These are phyloP conservation scores for Pollenia labialis DNA, from an alignment of 2,888 invertebrate species.

Conservation along the genomic window DNA sequence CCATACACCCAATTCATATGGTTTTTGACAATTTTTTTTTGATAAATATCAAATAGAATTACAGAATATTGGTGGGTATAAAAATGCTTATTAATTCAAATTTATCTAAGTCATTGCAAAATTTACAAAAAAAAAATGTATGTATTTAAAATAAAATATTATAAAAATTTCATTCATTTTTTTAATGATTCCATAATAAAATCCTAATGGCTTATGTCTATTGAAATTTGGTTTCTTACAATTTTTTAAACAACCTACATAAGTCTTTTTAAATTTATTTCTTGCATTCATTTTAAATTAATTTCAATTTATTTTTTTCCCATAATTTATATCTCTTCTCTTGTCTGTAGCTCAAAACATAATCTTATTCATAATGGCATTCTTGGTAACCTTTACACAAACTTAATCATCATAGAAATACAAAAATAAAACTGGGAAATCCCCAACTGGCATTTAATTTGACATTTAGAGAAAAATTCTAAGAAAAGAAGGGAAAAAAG, in stretches of 20 bases:
- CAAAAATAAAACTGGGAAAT: not conserved
- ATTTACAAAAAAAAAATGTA: no score
- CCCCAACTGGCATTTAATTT: slow-evolving; percentile 3
- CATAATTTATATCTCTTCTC: not conserved
- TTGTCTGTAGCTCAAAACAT: not conserved
- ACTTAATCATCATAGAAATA: not conserved
- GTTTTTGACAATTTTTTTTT: no score
- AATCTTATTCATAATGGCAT: slow-evolving; percentile 16
- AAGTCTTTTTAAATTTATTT: not conserved
- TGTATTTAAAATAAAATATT: no score
- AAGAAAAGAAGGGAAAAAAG: not conserved
- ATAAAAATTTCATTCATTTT: no score
- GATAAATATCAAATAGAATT: no score
- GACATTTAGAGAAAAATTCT: not conserved
- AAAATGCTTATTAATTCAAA: no score
- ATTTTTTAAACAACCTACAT: not conserved
- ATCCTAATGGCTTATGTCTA: not conserved
- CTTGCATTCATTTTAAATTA: not conserved
- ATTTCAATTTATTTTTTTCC: not conserved
- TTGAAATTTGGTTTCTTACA: not conserved
- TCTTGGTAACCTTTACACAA: slow-evolving; percentile 14
- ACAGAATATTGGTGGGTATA: no score
- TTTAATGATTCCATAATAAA: no score
- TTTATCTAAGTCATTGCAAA: no score
- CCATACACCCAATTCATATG: no score